A percentile compares a stretch with the other conserved stretches of the same genome.
Evolutionary conservation across 2,113 vertebrate species (phyloP).

Genomic region (Alces alces): DNA sequence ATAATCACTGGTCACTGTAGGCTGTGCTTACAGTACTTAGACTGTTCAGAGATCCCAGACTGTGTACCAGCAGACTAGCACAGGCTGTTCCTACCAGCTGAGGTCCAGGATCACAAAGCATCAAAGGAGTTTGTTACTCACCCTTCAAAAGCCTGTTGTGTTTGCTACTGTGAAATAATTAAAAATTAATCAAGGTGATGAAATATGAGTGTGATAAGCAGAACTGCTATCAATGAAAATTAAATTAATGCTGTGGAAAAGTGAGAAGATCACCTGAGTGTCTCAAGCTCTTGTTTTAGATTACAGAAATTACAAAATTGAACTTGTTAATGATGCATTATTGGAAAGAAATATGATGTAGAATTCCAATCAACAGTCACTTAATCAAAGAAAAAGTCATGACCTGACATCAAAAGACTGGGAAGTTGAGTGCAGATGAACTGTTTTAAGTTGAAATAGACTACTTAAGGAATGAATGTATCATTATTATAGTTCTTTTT

Average conservation of each 20-base stretch:
- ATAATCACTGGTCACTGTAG: not conserved
- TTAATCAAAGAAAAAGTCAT: not conserved
- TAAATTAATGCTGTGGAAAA: slow-evolving; percentile 25
- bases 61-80: not conserved
- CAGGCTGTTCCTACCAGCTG: not conserved
- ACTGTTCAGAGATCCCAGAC: not conserved
- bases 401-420: not conserved
- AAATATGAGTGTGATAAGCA: not conserved
- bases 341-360: not conserved
- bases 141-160: not conserved
- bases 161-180: slow-evolving; percentile 1
- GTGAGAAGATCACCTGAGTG: not conserved
- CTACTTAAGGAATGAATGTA: not conserved
- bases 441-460: not conserved
- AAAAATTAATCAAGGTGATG: slow-evolving; percentile 13
- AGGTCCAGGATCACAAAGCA: not conserved
- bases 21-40: not conserved
- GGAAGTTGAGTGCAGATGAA: not conserved
- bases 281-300: not conserved
- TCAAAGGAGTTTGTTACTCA: not conserved
- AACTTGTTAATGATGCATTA: not conserved
- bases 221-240: not conserved
- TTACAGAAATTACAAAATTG: not conserved
- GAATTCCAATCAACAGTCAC: slow-evolving; percentile 14
- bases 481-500: slow-evolving; percentile 4